These are phyloP conservation scores for Gambusia holbrooki DNA, from an alignment of 2,113 vertebrate species.

Conservation along the genomic window DNA sequence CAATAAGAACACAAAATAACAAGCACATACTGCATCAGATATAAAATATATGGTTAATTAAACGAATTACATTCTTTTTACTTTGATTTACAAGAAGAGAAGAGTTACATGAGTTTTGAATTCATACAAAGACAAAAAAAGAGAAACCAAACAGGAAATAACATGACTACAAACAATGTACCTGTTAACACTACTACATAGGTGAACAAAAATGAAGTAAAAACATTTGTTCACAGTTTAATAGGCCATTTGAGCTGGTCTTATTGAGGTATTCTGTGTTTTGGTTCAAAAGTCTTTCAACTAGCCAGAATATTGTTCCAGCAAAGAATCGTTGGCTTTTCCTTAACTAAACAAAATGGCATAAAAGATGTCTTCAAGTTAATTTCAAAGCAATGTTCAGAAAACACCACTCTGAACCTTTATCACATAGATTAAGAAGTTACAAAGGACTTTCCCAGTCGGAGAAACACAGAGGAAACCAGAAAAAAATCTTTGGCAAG, in stretches of 20 bases:
- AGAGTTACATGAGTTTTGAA: not conserved
- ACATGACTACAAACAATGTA: not conserved
- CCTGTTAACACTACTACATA: not conserved
- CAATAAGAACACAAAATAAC: not conserved
- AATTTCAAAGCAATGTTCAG: not conserved
- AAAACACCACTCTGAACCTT: not conserved
- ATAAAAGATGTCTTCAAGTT: conserved; percentile 10
- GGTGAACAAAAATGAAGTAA: not conserved
- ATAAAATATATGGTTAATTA: not conserved
- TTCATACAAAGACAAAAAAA: not conserved
- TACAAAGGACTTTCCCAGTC: not conserved
- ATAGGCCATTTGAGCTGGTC: conserved; percentile 38
- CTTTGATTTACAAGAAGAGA: not conserved
- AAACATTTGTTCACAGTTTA: conserved; percentile 3
- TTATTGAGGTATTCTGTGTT: conserved; percentile 62
- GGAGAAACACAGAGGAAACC: conserved; percentile 2
- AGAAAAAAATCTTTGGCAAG: conserved; percentile 17
- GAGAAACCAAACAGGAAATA: conserved; percentile 3
- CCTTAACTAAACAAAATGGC: conserved; percentile 35
- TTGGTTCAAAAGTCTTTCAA: conserved; percentile 45
- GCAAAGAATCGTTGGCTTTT: conserved; percentile 33
- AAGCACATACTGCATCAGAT: not conserved
- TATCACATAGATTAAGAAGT: conserved; percentile 2
- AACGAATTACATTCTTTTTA: not conserved
- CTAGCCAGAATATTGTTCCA: conserved; percentile 8